phyloP scores from a whole-genome alignment of 1,140 invertebrate species.

The Tetramorium alpestre region DNA sequence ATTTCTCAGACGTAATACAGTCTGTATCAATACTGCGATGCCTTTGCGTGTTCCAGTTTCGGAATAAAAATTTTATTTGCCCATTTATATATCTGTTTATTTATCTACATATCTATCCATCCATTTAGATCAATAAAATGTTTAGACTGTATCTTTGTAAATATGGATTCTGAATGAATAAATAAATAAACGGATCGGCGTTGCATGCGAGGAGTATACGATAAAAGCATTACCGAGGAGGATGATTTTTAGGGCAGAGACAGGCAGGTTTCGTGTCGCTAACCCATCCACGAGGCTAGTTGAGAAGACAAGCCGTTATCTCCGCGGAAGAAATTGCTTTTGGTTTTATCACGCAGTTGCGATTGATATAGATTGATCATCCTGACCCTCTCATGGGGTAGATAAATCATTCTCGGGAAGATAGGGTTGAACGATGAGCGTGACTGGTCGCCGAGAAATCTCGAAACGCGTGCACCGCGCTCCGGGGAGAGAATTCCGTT shows the following conservation, averaged over 20 bases:
- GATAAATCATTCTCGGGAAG: conserved; percentile 64
- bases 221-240: neutral
- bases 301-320: conserved; percentile 62
- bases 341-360: conserved; percentile 60
- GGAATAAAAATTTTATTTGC: neutral
- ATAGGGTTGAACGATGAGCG: conserved; percentile 8
- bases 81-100: neutral
- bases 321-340: conserved; percentile 66
- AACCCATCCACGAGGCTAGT: conserved; percentile 12
- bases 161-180: conserved; percentile 1
- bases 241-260: conserved; percentile 18
- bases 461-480: conserved; percentile 46
- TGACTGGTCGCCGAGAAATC: conserved; percentile 35
- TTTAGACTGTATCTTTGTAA: neutral
- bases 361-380: conserved; percentile 74
- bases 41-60: neutral
- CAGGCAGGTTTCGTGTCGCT: conserved; percentile 5
- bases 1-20: neutral
- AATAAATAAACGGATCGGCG: neutral
- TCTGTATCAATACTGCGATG: neutral
- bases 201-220: neutral
- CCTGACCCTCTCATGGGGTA: conserved; percentile 14
- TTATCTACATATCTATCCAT: neutral
- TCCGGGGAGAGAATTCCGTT: conserved; percentile 10
- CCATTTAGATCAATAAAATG: conserved; percentile 2